Base-by-base conservation (phyloP, 2,888 invertebrate species). In the Leucozona laternaria region DNA sequence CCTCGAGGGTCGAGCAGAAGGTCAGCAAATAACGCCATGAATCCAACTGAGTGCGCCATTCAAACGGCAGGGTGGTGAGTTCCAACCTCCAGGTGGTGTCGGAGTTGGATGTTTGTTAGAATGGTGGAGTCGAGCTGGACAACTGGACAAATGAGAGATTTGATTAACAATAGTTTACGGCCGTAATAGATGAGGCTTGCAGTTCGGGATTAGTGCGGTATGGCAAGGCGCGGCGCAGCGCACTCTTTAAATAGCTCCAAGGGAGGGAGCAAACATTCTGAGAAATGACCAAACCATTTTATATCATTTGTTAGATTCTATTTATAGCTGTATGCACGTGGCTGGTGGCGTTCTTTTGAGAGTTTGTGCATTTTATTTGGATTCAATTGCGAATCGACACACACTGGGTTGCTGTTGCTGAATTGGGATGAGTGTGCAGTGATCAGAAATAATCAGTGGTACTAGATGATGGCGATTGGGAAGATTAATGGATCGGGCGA, bases 81-180 rank as follows among this genome's bases (percentile, higher is more conserved):
- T 68, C 37, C 80, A 77, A 80, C 64, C 80, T 72, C 80, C 80
- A 77, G 85, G 68, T 80, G 85, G 80, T 76, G 71, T 50, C n/a
- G n/a, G n/a, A n/a, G 25, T 37, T 62, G 22, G 28, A 20, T 71
- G 64, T 17, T 60, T 40, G 66, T 20, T 43, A 31, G 66, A 31
- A 31, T 64, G 28, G 37, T 28, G 17, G 37, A 53, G 53, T 43
- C 40, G 10, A 55, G 40, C 81, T 70, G 80, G 85, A 73, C 81
- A 85, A 77, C 76, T 81, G 81, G 77, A 85, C 85, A 85, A 85
- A 85, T 85, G 85, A 85, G 85, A 81, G 85, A 85, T 85, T 85
- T 85, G 85, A 85, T 85, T 85, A 85, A 73, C 81, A 85, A 85
- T 81, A 85, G 80, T 85, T 80, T 81, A 81, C 66, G 77, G 70